Evolutionary conservation across 2,888 invertebrate species (phyloP), one percentile per base, ranked within the genome.

Genomic region (Synergus japonicus): DNA sequence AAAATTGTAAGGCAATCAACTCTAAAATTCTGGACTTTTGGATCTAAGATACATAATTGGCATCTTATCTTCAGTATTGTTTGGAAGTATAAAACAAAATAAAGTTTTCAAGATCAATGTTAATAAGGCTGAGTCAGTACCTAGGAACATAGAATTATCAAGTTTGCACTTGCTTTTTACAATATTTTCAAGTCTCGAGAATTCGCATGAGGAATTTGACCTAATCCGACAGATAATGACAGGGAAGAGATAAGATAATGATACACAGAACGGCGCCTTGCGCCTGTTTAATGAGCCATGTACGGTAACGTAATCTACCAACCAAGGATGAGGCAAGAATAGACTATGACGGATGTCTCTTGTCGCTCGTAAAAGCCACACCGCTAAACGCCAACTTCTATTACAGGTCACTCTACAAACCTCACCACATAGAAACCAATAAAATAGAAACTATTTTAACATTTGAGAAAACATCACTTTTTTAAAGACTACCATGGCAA

Each of bases 311-410:
- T 37, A 73, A 37, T 37, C 44, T 60, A 12, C 22, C 67, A 54
- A 29, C 49, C n/a, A 49, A 49, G 69, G 69, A 73, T 73, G 69
- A 54, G n/a, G 49, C 37, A 73, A 69, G 69, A 54, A 69, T 69
- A 69, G 69, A 49, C 69, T 69, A 69, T 69, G 69, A 69, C 69
- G 69, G 49, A 69, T 69, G 49, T 29, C 49, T 69, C 49, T 69
- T 49, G 49, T 15, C 29, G 49, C 69, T 69, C 69, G 37, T 69
- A 69, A 69, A 69, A 54, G 49, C 49, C 15, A 15, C 18, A 22
- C 18, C 13, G 15, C 22, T 37, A 69, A 67, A 69, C 37, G 49
- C 15, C 29, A 49, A 13, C 13, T 69, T 49, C 49, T 49, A 49
- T 69, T 69, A 69, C 37, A 54, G 49, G 49, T 69, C 49, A 49